Conservation (phyloP, 2,113 vertebrate species). For the Lipophrys pholis region DNA sequence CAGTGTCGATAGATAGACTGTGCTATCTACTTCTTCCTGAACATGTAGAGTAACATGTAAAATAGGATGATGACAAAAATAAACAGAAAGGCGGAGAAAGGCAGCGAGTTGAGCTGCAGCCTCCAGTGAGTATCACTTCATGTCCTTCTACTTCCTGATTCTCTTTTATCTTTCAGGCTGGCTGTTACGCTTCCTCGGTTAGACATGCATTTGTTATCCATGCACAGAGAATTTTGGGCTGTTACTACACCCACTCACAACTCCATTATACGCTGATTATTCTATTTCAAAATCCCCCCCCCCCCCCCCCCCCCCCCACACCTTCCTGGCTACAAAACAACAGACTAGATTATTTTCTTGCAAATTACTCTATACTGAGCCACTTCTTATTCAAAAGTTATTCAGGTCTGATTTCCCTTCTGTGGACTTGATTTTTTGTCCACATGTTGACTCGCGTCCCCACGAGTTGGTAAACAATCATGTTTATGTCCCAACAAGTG, state of each 20-base stretch:
- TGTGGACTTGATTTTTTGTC: too few relatives aligned
- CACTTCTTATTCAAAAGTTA: too few relatives aligned
- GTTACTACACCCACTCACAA: constrained; percentile 20
- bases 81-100: constrained; percentile 28
- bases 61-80: constrained; percentile 5
- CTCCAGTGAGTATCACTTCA: constrained; percentile 49
- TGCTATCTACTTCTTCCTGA: neutral
- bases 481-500: too few relatives aligned
- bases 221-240: constrained; percentile 6
- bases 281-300: constrained; percentile 9
- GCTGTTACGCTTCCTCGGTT: constrained; percentile 43
- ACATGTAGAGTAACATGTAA: neutral
- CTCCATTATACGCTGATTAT: constrained; percentile 9
- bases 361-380: too few relatives aligned
- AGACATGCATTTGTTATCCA: constrained; percentile 47
- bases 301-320: constrained; percentile 3
- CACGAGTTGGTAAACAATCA: too few relatives aligned
- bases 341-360: too few relatives aligned
- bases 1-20: neutral
- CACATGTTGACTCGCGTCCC: too few relatives aligned
- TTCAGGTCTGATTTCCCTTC: too few relatives aligned
- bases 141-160: constrained; percentile 56
- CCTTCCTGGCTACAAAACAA: neutral
- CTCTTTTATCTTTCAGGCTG: constrained; percentile 66
- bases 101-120: constrained; percentile 38